Evolutionary conservation across 2,888 invertebrate species (phyloP).

Genomic region (Cheilosia scutellata): DNA sequence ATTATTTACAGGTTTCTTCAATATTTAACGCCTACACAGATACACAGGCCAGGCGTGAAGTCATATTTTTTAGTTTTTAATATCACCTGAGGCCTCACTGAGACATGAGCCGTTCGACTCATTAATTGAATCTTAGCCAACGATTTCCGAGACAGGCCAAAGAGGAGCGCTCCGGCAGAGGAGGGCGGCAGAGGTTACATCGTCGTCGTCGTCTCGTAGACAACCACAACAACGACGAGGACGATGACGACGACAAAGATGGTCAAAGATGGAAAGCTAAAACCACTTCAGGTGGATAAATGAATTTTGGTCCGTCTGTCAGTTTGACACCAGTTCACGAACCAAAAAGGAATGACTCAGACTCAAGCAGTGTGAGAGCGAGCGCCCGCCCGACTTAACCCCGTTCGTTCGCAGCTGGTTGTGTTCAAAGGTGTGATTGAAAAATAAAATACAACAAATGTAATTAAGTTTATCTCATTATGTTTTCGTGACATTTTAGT

Average conservation of each 20-base stretch:
- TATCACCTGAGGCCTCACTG: slow-evolving; percentile 63
- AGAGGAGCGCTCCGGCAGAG: slow-evolving; percentile 2
- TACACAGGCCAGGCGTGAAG: slow-evolving; percentile 61
- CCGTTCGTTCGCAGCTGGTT: slow-evolving; percentile 9
- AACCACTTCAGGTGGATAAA: slow-evolving; percentile 49
- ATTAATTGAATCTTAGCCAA: slow-evolving; percentile 70
- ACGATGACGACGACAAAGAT: slow-evolving; percentile 30
- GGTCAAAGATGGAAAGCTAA: slow-evolving; percentile 48
- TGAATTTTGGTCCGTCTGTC: slow-evolving; percentile 50
- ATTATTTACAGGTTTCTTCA: slow-evolving; percentile 74
- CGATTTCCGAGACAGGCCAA: slow-evolving; percentile 21
- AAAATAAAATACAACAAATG: slow-evolving; percentile 68
- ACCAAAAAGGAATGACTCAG: slow-evolving; percentile 58
- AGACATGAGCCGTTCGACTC: slow-evolving; percentile 55
- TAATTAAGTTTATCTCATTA: slow-evolving; percentile 75
- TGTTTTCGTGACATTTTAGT: slow-evolving; percentile 72
- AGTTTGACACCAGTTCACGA: slow-evolving; percentile 37
- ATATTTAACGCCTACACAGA: slow-evolving; percentile 74
- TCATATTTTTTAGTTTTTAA: slow-evolving; percentile 74
- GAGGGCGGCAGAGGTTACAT: neutral
- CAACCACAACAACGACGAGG: slow-evolving; percentile 14
- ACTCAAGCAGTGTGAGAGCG: slow-evolving; percentile 40
- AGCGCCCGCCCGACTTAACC: slow-evolving; percentile 38
- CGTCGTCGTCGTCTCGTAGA: slow-evolving; percentile 8
- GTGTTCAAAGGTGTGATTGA: slow-evolving; percentile 65